These are phyloP conservation scores for Himalopsyche kuldschensis DNA, from an alignment of 2,888 invertebrate species.

Conservation along the genomic window DNA sequence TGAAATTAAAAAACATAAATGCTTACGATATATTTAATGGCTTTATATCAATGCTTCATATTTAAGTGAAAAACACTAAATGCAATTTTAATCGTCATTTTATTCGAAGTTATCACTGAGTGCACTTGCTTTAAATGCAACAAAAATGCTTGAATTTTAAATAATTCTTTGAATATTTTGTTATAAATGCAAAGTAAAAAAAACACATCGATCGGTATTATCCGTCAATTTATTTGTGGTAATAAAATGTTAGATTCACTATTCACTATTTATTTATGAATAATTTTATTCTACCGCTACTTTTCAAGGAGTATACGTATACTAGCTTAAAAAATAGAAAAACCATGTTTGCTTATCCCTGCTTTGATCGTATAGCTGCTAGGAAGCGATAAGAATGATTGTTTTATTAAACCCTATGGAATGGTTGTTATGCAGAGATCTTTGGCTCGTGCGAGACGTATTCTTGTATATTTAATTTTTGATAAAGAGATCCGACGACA, in stretches of 20 bases:
- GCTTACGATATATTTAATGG: no score
- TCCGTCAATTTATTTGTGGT: not conserved
- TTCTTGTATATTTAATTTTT: not conserved
- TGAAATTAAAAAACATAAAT: no score
- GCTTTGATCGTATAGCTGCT: not conserved
- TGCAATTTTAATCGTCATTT: no score
- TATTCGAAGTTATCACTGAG: no score
- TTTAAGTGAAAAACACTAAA: no score
- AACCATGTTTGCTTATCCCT: not conserved
- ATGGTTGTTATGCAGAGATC: constrained; percentile 15
- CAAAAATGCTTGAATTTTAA: no score
- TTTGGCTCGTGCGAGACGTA: constrained; percentile 4
- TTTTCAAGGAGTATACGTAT: not conserved
- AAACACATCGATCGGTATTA: no score
- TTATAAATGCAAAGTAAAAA: no score
- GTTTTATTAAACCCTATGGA: constrained; percentile 22
- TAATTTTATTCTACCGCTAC: not conserved
- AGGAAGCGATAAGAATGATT: constrained; percentile 37
- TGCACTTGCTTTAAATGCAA: no score
- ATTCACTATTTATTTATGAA: not conserved
- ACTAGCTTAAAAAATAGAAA: not conserved
- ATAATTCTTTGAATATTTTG: no score
- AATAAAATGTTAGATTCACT: not conserved
- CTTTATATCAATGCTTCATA: no score
- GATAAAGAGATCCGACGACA: not conserved